Conservation (phyloP, 2,113 vertebrate genomes). For the Geococcyx californianus region DNA sequence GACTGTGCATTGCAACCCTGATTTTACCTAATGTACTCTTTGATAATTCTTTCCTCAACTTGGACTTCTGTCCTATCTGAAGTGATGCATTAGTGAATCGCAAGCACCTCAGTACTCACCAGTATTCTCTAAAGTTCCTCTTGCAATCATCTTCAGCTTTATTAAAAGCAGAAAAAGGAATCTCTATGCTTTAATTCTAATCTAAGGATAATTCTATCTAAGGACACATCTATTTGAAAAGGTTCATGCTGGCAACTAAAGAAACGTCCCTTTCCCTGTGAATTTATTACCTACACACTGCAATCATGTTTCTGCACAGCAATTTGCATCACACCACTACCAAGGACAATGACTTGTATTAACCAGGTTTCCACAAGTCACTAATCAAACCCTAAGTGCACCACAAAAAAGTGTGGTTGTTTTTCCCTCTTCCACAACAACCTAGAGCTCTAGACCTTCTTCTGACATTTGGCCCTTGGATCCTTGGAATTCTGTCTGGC, state of each 20-base stretch:
- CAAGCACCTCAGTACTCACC: not conserved
- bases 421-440: not conserved
- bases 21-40: not conserved
- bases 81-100: not conserved
- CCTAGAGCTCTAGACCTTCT: not conserved
- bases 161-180: not conserved
- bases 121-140: not conserved
- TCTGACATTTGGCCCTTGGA: fast-evolving
- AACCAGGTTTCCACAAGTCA: not conserved
- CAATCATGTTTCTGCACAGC: not conserved
- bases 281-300: not conserved
- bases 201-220: too few species aligned
- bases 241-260: not conserved
- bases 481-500: not conserved
- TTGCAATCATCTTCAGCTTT: not conserved
- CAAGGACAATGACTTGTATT: not conserved
- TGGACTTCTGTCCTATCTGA: not conserved
- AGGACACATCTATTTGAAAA: not conserved
- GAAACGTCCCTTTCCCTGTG: not conserved
- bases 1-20: not conserved
- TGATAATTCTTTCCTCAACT: not conserved
- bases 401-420: not conserved
- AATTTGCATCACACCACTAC: not conserved
- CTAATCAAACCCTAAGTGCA: not conserved
- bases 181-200: not conserved